Base-by-base conservation (phyloP, 2,113 vertebrate genomes). In the Scomber scombrus region DNA sequence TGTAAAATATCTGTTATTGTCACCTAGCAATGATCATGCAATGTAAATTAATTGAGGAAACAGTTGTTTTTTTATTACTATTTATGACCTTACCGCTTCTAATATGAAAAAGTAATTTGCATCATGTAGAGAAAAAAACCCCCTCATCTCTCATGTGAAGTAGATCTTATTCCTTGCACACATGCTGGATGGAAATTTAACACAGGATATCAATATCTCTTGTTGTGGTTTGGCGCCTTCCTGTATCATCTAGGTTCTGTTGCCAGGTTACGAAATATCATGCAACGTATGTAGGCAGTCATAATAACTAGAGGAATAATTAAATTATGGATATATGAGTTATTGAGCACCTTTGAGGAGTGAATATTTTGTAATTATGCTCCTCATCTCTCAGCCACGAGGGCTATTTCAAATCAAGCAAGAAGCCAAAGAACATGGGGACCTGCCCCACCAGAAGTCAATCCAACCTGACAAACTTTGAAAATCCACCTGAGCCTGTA, bases 401-500 rank as follows among this genome's bases (percentile, higher is more conserved):
- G 3, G 55, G n/a, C 1, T 16, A 12, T 31, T 81, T 80, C 19
- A 60, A 57, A 66, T 31, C 71, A 40, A 26, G 19, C 2, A 43
- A 67, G 65, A 57, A 75, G 9, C 58, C 58, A 76, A 55, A 76
- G 62, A 80, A 73, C 50, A 94, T 94, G 93, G 93, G 93, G 16
- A 89, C 10, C 66, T 94, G 92, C 65, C 86, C 81, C 68, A 88
- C 71, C 80, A 89, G 78, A 56, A 80, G 74, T 57, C 51, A 10
- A 34, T 72, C 80, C 14, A 81, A 78, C 52, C 2, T 18, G 26
- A 43, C 84, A 31, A 23, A 72, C 2, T 63, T 86, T 5, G 88
- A 87, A 80, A 89, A 87, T 34, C 0, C 62, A 47, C 2, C 74
- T 40, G 89, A 89, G 2, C 26, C 79, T 34, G 15, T 1, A 19